Evolutionary conservation across 1,140 invertebrate genomes (phyloP).

Genomic region (Drosophila pachea): DNA sequence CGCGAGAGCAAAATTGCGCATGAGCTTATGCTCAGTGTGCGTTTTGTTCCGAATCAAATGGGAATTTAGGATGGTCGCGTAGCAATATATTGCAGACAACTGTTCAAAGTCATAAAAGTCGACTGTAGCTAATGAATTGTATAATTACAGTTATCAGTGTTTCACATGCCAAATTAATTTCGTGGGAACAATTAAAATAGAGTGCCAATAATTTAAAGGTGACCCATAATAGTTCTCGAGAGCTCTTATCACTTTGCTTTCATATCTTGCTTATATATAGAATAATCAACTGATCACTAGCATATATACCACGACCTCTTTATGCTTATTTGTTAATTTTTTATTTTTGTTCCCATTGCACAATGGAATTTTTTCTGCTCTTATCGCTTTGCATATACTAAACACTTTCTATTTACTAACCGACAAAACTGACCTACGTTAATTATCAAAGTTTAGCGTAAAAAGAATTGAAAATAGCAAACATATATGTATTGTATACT

Average conservation of each 20-base stretch:
- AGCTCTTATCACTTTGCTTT: constrained; percentile 16
- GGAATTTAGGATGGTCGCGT: too few relatives aligned
- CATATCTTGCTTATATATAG: constrained; percentile 11
- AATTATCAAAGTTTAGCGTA: constrained; percentile 27
- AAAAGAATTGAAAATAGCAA: constrained; percentile 28
- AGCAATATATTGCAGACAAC: too few relatives aligned
- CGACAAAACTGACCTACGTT: constrained; percentile 61
- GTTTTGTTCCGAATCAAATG: not conserved
- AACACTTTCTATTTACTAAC: constrained; percentile 12
- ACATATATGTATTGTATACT: constrained; percentile 13
- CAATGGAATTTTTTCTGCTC: constrained; percentile 40
- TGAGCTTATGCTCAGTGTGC: constrained; percentile 20
- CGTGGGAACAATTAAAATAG: not conserved
- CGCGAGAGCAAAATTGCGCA: constrained; percentile 11
- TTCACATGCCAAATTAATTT: not conserved
- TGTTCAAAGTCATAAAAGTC: too few relatives aligned
- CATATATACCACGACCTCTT: too few relatives aligned
- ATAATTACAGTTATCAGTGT: not conserved
- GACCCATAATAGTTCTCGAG: constrained; percentile 9
- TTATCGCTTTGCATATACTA: constrained; percentile 34
- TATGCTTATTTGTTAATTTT: too few relatives aligned
- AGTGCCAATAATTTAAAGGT: constrained; percentile 14
- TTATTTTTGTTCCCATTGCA: not conserved
- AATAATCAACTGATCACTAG: not conserved
- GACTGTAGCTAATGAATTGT: too few relatives aligned